These are phyloP conservation scores for Taenioides sp. DNA, from an alignment of 2,797 vertebrate species.

Conservation along the genomic window DNA sequence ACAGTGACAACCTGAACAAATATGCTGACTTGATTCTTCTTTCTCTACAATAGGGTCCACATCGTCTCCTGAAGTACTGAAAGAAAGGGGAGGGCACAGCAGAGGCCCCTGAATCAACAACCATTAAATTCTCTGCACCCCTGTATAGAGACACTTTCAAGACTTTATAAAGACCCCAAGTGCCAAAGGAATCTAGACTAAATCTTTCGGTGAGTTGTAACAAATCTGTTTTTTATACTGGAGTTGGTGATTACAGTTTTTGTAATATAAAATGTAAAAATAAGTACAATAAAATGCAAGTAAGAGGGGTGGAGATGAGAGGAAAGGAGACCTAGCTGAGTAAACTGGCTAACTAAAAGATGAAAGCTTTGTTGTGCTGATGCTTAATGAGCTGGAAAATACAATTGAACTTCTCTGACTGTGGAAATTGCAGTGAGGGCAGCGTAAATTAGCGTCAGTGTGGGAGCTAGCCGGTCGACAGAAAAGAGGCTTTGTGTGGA, in stretches of 20 bases:
- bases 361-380: slow-evolving; percentile 82
- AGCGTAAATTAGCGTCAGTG: slow-evolving; percentile 84
- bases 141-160: slow-evolving; percentile 39
- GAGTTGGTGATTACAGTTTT: slow-evolving; percentile 31
- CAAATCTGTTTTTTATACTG: background rate
- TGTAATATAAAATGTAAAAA: slow-evolving; percentile 40
- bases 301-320: slow-evolving; percentile 53
- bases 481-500: slow-evolving; percentile 80
- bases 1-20: slow-evolving; percentile 81
- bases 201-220: background rate
- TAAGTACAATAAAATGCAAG: slow-evolving; percentile 31
- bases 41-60: slow-evolving; percentile 80
- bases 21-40: slow-evolving; percentile 78
- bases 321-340: slow-evolving; percentile 39
- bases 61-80: slow-evolving; percentile 75
- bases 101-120: slow-evolving; percentile 84
- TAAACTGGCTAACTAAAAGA: slow-evolving; percentile 70
- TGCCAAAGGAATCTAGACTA: slow-evolving; percentile 37
- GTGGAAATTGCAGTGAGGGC: slow-evolving; percentile 86
- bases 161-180: slow-evolving; percentile 47
- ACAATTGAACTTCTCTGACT: slow-evolving; percentile 85
- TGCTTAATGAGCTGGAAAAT: slow-evolving; percentile 89
- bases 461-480: slow-evolving; percentile 80
- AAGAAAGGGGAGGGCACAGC: slow-evolving; percentile 77
- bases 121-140: slow-evolving; percentile 74